Conservation (phyloP, 2,113 vertebrate species). For the Microcebus murinus region DNA sequence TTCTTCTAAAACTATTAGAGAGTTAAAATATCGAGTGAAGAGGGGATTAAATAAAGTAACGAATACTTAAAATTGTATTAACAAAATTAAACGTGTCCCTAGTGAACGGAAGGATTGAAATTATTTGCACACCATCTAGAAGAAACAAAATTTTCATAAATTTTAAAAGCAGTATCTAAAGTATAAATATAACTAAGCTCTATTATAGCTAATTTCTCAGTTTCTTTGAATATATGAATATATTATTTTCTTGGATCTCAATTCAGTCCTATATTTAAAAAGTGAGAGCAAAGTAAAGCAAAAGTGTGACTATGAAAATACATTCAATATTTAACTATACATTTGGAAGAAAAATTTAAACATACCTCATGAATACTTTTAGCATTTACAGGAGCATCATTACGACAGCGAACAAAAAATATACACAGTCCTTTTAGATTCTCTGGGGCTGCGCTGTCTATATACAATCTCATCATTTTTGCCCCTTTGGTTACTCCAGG, state of each 20-base stretch:
- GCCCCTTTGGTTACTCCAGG: constrained; percentile 82
- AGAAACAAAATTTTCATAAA: not conserved
- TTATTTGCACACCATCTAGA: not conserved
- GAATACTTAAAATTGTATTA: not conserved
- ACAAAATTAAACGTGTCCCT: not conserved
- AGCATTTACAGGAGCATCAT: constrained; percentile 81
- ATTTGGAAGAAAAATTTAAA: not conserved
- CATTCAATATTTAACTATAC: not conserved
- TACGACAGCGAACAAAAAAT: constrained; percentile 86
- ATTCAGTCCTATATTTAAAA: not conserved
- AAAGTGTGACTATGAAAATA: not conserved
- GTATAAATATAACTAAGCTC: not conserved
- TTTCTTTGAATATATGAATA: not conserved
- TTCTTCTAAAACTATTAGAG: not conserved
- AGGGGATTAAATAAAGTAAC: not conserved
- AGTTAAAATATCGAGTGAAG: not conserved
- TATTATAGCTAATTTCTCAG: not conserved
- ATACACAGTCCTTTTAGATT: constrained; percentile 85
- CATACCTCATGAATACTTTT: constrained; percentile 89
- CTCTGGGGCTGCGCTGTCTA: constrained; percentile 81
- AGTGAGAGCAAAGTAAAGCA: not conserved
- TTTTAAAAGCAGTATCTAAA: not conserved
- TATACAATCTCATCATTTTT: constrained; percentile 85
- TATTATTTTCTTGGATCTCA: not conserved
- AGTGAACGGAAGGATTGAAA: not conserved